A percentile compares a stretch with the other conserved stretches of the same genome.
Evolutionary conservation across 1,140 invertebrate species (phyloP).

Genomic region (Melanaphis sacchari): DNA sequence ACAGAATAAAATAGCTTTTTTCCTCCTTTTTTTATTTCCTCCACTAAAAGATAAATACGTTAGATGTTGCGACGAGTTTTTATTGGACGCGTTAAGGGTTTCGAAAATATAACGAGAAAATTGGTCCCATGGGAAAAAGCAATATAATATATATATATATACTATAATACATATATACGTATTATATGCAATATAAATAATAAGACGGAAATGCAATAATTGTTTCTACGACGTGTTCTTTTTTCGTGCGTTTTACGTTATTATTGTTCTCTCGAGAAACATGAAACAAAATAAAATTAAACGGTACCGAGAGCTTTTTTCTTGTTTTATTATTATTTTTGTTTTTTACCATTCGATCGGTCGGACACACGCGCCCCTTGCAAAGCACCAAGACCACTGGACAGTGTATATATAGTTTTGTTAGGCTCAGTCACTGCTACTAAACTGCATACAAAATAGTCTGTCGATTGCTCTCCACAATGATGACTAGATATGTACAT

Average conservation of each 20-base stretch:
- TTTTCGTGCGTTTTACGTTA: neutral
- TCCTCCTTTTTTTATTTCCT: no score
- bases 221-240: constrained; percentile 30
- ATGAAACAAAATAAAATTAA: constrained; percentile 29
- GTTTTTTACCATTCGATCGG: neutral
- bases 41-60: neutral
- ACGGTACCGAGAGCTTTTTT: neutral
- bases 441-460: neutral
- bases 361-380: neutral
- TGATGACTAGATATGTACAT: neutral
- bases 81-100: constrained; percentile 14
- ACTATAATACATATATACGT: neutral
- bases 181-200: constrained; percentile 8
- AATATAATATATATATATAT: neutral
- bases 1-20: neutral
- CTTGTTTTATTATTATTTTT: neutral
- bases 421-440: neutral
- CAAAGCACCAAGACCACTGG: neutral
- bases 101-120: constrained; percentile 32
- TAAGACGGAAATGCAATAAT: constrained; percentile 44
- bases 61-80: constrained; percentile 7
- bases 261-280: constrained; percentile 41
- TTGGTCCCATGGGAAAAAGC: neutral
- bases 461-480: neutral
- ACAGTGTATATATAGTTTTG: neutral